A percentile compares a stretch with the other conserved stretches of the same genome.
Conservation (phyloP, 2,888 invertebrate genomes). For the Zhuqinia jingwanae region DNA sequence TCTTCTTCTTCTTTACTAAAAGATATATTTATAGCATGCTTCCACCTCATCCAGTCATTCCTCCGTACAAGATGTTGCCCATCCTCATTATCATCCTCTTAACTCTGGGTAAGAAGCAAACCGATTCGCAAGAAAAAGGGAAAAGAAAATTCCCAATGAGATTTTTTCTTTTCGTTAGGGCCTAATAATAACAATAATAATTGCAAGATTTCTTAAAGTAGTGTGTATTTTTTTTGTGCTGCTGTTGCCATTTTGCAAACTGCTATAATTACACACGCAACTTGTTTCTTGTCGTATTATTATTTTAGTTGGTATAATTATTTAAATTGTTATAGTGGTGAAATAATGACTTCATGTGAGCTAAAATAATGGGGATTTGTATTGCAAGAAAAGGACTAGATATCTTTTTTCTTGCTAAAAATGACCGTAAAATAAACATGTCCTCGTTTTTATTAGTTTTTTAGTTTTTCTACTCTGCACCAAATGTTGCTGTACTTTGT, state of each 20-base stretch:
- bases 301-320: not conserved
- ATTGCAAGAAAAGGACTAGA: no score
- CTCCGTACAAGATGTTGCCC: slow-evolving; percentile 71
- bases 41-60: slow-evolving; percentile 56
- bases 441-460: not conserved
- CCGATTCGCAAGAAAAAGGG: slow-evolving; percentile 34
- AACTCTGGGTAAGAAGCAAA: slow-evolving; percentile 67
- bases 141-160: slow-evolving; percentile 26
- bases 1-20: no score
- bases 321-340: not conserved
- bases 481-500: no score
- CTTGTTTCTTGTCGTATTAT: not conserved
- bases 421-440: not conserved
- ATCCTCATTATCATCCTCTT: slow-evolving; percentile 72
- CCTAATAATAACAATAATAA: not conserved
- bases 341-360: not conserved
- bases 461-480: slow-evolving; percentile 30
- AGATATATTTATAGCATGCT: slow-evolving; percentile 25
- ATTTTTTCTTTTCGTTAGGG: not conserved
- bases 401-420: no score
- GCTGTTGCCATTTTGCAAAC: no score
- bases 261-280: no score
- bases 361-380: no score
- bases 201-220: not conserved
- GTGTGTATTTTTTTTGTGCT: not conserved